A percentile compares a stretch with the other conserved stretches of the same genome.
Evolutionary conservation across 2,113 vertebrate species (phyloP).

Genomic region (Alosa alosa): DNA sequence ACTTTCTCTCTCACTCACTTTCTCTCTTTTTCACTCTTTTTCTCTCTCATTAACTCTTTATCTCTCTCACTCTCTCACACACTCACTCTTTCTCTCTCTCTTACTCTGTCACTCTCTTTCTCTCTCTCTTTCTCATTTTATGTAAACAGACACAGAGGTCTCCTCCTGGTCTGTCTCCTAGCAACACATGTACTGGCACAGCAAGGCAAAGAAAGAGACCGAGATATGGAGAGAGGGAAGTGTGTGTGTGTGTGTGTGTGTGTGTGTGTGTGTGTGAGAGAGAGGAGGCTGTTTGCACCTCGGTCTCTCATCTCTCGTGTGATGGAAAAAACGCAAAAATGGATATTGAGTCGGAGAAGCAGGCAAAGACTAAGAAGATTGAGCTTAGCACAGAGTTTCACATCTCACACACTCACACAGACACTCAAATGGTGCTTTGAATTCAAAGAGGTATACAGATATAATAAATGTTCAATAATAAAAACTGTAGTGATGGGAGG

Average conservation of each 20-base stretch:
- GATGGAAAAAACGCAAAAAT: conserved; percentile 22
- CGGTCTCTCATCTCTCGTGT: conserved; percentile 34
- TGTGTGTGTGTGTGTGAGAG: neutral
- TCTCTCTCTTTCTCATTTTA: conserved; percentile 39
- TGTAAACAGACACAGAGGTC: conserved; percentile 46
- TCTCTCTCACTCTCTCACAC: no score
- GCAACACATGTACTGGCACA: conserved; percentile 53
- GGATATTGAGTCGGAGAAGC: neutral
- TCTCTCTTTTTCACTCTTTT: neutral
- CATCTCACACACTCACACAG: neutral
- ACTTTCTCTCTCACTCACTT: neutral
- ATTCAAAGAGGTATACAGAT: neutral
- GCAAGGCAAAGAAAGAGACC: conserved; percentile 13
- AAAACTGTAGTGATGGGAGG: neutral
- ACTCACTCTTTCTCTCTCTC: no score
- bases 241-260: neutral
- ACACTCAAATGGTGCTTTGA: neutral
- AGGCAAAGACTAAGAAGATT: neutral
- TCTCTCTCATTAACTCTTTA: conserved; percentile 24
- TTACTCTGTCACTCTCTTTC: neutral
- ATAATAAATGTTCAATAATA: neutral
- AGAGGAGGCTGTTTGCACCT: conserved; percentile 36
- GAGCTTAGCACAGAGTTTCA: neutral
- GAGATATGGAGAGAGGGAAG: neutral
- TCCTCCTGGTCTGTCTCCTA: conserved; percentile 50